Conservation (phyloP, 2,113 vertebrate species). For the Plecotus auritus region DNA sequence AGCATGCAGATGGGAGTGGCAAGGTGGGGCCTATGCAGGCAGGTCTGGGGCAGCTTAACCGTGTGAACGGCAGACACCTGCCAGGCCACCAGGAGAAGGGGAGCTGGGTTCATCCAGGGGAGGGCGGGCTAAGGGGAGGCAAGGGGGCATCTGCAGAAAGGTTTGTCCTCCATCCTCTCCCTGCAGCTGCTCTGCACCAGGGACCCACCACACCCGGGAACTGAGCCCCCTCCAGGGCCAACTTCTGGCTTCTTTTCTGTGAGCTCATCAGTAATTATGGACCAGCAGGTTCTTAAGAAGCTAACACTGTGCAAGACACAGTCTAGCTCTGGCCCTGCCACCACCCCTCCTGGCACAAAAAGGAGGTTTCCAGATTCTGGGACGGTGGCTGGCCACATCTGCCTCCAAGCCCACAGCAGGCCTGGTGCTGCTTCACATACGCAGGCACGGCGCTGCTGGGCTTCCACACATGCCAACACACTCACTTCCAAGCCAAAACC, state of each 20-base stretch:
- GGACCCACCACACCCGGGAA: neutral
- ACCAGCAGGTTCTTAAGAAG: conserved; percentile 4
- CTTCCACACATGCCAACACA: neutral
- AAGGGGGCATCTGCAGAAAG: too few species aligned
- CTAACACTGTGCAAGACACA: neutral
- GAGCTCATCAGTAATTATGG: neutral
- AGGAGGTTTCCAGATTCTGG: conserved; percentile 10
- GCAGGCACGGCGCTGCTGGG: neutral
- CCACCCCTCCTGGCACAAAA: neutral
- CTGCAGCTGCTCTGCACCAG: neutral
- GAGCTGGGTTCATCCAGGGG: neutral
- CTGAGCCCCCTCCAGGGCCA: rapidly evolving
- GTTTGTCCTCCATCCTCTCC: neutral
- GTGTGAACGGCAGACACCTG: neutral
- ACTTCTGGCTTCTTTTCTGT: conserved; percentile 53
- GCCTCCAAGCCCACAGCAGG: neutral
- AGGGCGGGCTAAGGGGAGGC: rapidly evolving
- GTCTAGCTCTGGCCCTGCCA: neutral
- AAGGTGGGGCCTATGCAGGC: neutral
- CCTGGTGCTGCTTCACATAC: neutral
- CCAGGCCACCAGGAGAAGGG: neutral
- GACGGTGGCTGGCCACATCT: neutral
- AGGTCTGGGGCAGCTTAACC: neutral
- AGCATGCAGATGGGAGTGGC: neutral
- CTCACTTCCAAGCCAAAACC: neutral